Conservation (phyloP, 2,113 vertebrate species). For the Pipra filicauda region DNA sequence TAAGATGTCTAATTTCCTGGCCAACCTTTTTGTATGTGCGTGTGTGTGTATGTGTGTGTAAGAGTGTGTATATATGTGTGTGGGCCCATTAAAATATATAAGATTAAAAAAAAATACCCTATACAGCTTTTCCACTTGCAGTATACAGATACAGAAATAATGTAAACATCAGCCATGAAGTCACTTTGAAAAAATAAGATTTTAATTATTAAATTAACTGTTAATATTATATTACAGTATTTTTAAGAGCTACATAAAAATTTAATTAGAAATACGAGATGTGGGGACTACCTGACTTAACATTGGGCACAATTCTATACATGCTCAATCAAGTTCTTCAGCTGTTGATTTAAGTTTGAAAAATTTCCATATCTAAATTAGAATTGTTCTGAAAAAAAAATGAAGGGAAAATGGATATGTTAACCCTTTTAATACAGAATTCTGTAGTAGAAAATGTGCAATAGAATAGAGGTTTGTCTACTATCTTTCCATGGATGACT, state of each 20-base stretch:
- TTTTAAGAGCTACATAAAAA: constrained; percentile 33
- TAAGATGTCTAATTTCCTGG: constrained; percentile 86
- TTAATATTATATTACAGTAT: constrained; percentile 11
- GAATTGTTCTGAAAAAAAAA: background rate
- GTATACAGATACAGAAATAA: background rate
- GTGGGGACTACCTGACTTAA: background rate
- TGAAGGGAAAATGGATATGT: background rate
- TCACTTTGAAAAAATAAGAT: background rate
- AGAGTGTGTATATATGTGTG: constrained; percentile 5
- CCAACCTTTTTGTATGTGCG: constrained; percentile 37
- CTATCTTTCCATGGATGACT: background rate
- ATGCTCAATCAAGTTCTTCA: background rate
- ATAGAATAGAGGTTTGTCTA: background rate
- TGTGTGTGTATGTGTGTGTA: background rate
- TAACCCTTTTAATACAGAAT: background rate
- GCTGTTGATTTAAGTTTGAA: constrained; percentile 18
- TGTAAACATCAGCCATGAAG: background rate
- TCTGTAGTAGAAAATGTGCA: background rate
- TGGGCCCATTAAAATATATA: constrained; percentile 40
- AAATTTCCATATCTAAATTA: constrained; percentile 29
- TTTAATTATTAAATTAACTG: constrained; percentile 49
- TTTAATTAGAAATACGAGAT: constrained; percentile 1
- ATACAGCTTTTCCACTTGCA: background rate
- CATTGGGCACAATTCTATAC: background rate
- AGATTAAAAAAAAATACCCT: constrained; percentile 22